phyloP scores from a whole-genome alignment of 2,797 vertebrate genomes.

The Muscicapa striata region DNA sequence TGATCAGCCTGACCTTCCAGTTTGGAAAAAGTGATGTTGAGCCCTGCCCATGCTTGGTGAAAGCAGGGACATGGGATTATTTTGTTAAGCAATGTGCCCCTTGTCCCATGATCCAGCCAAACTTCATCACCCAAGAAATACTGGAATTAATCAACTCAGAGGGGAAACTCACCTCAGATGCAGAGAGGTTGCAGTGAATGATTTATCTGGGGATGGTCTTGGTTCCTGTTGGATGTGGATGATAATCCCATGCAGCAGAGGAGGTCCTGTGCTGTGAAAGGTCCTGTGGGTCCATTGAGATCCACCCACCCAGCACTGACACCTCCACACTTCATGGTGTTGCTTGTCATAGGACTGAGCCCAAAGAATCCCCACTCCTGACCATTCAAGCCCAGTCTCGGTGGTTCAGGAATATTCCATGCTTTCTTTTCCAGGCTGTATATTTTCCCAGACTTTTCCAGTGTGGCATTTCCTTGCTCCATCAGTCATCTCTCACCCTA shows the following conservation, averaged over 20 bases:
- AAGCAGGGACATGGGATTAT: background rate
- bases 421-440: background rate
- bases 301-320: accelerated
- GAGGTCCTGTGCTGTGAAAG: background rate
- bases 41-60: background rate
- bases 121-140: background rate
- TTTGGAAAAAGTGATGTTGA: background rate
- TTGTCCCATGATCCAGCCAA: background rate
- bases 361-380: background rate
- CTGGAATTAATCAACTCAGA: accelerated
- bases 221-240: background rate
- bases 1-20: background rate
- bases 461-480: background rate
- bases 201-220: background rate
- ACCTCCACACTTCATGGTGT: too few species aligned
- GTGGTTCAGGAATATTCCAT: background rate
- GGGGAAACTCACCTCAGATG: background rate
- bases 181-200: background rate
- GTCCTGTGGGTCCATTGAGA: background rate
- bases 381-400: accelerated
- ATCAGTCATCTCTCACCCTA: accelerated
- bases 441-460: background rate
- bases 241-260: accelerated
- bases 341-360: accelerated
- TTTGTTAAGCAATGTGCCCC: background rate